Conservation (phyloP, 1,140 invertebrate species). For the Zeugodacus cucurbitae region DNA sequence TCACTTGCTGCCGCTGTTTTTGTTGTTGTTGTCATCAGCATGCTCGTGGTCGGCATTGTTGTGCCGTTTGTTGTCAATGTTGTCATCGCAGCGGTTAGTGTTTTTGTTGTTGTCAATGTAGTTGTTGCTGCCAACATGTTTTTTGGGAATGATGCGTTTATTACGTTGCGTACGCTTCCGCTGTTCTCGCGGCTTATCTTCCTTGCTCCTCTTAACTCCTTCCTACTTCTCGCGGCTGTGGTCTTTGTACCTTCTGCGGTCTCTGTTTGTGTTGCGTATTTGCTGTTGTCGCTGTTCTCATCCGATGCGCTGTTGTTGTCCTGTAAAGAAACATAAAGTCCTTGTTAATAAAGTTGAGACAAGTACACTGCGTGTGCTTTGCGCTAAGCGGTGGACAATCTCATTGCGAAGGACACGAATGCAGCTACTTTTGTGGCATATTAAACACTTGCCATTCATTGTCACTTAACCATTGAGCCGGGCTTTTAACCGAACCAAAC, state of each 20-base stretch:
- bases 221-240: not conserved
- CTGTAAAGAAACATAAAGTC: slow-evolving; percentile 35
- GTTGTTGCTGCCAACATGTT: not conserved
- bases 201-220: not conserved
- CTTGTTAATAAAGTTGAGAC: slow-evolving; percentile 39
- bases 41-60: not conserved
- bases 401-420: not conserved
- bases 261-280: not conserved
- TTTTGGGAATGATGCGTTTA: slow-evolving; percentile 10
- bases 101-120: slow-evolving; percentile 1
- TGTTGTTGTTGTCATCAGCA: slow-evolving; percentile 25
- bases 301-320: not conserved
- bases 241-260: not conserved
- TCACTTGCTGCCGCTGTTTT: not conserved
- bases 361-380: slow-evolving; percentile 2
- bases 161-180: not conserved
- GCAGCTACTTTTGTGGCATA: slow-evolving; percentile 38
- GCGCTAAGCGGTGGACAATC: not conserved
- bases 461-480: slow-evolving; percentile 8
- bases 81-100: not conserved
- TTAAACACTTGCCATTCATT: slow-evolving; percentile 15
- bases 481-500: not conserved
- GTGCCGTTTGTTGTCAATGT: slow-evolving; percentile 12
- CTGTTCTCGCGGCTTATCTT: not conserved
- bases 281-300: not conserved